Base-by-base conservation (phyloP, 2,113 vertebrate species). In the Hippocampus barbouri region DNA sequence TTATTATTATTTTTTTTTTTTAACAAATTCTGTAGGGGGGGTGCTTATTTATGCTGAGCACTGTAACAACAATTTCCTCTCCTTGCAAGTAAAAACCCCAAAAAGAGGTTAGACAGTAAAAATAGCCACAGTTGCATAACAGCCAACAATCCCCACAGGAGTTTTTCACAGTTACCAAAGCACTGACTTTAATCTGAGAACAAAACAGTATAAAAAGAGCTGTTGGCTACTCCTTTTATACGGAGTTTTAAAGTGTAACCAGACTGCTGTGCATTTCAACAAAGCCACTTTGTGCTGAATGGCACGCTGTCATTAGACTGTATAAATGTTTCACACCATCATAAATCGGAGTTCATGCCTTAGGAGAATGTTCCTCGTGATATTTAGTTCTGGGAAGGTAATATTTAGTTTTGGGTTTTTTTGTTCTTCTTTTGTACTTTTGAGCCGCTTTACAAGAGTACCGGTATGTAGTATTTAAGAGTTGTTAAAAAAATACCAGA, bases 151-250 rank as follows among this genome's bases (percentile, higher is more conserved):
- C 79, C 85, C 80, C 73, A 68, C 14, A 72, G 80, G 81, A 78
- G 63, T 66, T 71, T 82, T 70, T 85, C 73, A 76, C 78, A 83
- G 75, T 83, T 77, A 87, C 78, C 76, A 77, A 83, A 78, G 85
- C 73, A 76, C 63, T 38, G 75, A 77, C 75, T 86, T 87, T 85
- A 76, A 83, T 86, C 72, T 78, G 71, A 81, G 79, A 83, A 78
- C 80, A 79, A 79, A 86, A 79, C 43, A 69, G 40, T 16, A 69
- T 38, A 61, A 79, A 77, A 62, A 74, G 53, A 76, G 68, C 74
- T 73, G 60, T 30, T 79, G 69, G 70, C 78, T 63, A 70, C 72
- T 81, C 49, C 53, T 51, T 79, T 60, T 49, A 71, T 66, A 56
- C 75, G 68, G 62, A 2, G 3, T 8, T 21, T 60, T 79, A 62